Evolutionary conservation across 2,797 vertebrate species (phyloP), one percentile per base, ranked within the genome.

Genomic region (Chloroceryle inda): DNA sequence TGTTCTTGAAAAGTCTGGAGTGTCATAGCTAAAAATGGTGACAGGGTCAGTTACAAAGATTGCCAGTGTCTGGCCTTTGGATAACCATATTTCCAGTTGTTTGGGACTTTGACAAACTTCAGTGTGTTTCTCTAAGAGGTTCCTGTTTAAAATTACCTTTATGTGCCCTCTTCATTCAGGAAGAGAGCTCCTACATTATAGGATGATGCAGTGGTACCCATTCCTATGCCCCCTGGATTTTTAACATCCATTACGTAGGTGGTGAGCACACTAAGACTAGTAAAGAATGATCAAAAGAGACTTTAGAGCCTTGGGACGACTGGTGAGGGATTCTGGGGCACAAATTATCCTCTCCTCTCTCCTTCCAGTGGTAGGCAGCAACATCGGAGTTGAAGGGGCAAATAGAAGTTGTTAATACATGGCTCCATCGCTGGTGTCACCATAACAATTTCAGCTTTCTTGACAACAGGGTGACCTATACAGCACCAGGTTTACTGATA

Each of bases 181-280:
- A 82, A 72, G 50, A 50, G 38, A 67, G 9, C 24, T 79, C 19
- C n/a, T 33, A 24, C 10, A 11, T 75, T 85, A 33, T 11, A 40
- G 45, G 27, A 22, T 27, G 49, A 6, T 1, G 3, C 22, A 49
- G 33, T 64, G 35, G 22, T 50, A n/a, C 27, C 24, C 0, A 0
- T 59, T 59, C 18, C 21, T 63, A 1, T 47, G 29, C 23, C 24
- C 23, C 31, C 45, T 66, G 42, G 10, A 22, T 73, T 94, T 95
- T 81, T 82, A 69, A 75, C 5, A 63, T 23, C 45, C 11, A 2
- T 87, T 44, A 8, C 2, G 0, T 64, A 50, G 26, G 49, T 50
- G 26, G 26, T 50, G 49, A 50, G 49, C 49, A 50, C 49, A 50
- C 49, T 27, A 26, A 50, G 15, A 27, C 49, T 50, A 50, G 26